Percentiles rank a stretch among this genome's conserved stretches.
Conservation (phyloP, 2,797 vertebrate genomes). For the Crenuchus spilurus region DNA sequence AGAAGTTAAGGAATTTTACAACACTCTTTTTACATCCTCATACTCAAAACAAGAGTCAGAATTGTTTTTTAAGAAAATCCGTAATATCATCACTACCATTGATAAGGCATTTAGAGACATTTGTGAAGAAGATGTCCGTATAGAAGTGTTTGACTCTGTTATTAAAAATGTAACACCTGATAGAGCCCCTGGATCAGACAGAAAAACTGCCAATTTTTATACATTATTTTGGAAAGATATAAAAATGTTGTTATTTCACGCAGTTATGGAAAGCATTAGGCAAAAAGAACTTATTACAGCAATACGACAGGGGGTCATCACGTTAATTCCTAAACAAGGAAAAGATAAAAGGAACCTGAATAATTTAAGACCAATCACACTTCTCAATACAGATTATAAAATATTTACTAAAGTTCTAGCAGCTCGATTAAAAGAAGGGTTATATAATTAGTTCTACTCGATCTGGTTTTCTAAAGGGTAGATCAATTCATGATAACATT, state of each 20-base stretch:
- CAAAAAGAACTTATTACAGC: not conserved
- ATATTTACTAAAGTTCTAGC: not conserved
- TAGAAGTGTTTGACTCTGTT: not conserved
- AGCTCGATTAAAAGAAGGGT: not conserved
- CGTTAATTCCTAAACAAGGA: not conserved
- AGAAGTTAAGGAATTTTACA: not conserved
- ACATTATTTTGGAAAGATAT: not conserved
- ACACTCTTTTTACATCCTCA: not conserved
- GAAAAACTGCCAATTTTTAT: not conserved
- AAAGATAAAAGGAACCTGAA: conserved; percentile 9
- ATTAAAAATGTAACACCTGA: not conserved
- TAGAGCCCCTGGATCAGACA: not conserved
- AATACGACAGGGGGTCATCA: conserved; percentile 19
- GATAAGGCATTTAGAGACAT: not conserved
- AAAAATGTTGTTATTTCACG: not conserved
- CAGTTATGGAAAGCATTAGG: not conserved
- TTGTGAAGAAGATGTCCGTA: not conserved
- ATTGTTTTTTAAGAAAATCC: not conserved
- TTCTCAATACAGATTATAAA: conserved; percentile 12
- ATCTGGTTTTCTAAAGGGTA: not conserved
- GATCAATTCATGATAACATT: conserved; percentile 10
- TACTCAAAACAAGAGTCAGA: not conserved
- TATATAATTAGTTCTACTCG: not conserved
- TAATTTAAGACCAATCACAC: not conserved
- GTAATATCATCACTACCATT: not conserved